These are phyloP conservation scores for Amphiprion clarkii DNA, from an alignment of 2,797 vertebrate species.

Conservation along the genomic window DNA sequence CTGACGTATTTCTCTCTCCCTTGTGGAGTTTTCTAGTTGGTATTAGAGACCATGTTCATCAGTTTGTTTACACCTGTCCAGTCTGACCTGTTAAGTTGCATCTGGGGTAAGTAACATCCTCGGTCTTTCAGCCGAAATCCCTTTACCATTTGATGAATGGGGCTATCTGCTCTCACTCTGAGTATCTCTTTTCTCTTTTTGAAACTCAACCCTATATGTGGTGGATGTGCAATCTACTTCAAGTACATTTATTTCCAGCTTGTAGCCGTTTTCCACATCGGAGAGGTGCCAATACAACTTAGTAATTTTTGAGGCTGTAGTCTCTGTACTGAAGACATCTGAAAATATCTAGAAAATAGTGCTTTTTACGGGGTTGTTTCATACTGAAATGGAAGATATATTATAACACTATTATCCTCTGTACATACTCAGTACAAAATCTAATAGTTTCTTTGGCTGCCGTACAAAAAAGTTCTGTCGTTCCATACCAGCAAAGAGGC, in stretches of 20 bases:
- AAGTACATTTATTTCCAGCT: conserved; percentile 5
- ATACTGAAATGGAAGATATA: background rate
- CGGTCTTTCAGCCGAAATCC: conserved; percentile 44
- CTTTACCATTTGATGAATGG: conserved; percentile 50
- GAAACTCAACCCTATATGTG: background rate
- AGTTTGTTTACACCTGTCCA: conserved; percentile 47
- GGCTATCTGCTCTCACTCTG: conserved; percentile 8
- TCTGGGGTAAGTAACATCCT: conserved; percentile 43
- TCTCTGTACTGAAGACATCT: background rate
- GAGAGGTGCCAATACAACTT: background rate
- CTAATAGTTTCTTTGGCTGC: background rate
- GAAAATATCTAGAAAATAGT: background rate
- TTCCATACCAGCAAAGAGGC: conserved; percentile 89
- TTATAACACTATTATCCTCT: background rate
- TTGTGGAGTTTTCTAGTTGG: conserved; percentile 5
- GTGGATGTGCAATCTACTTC: conserved; percentile 19
- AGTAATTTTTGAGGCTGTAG: background rate
- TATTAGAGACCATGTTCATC: conserved; percentile 17
- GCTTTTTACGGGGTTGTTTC: background rate
- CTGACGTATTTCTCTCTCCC: background rate
- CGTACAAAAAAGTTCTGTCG: conserved; percentile 73
- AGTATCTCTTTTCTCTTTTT: conserved; percentile 12
- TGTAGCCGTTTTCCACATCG: background rate
- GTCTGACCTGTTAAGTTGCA: conserved; percentile 40
- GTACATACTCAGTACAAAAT: background rate